Evolutionary conservation across 2,113 vertebrate genomes (phyloP).

Genomic region (Recurvirostra avosetta): DNA sequence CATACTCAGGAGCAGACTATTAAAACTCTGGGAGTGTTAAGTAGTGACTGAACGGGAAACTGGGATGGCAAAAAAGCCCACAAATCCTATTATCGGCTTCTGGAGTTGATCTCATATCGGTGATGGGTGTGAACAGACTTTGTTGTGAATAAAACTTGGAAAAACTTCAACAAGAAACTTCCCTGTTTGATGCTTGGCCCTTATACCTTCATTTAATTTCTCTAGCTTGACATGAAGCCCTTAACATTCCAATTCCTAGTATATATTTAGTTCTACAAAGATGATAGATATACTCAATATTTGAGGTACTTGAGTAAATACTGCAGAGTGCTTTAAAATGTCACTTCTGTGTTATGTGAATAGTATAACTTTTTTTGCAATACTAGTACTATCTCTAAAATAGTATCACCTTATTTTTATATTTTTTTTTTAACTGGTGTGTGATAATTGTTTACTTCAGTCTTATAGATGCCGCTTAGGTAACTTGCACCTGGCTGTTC

Average conservation of each 20-base stretch:
- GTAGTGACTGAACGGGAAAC: neutral
- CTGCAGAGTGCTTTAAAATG: neutral
- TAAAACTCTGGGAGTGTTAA: neutral
- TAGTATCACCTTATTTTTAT: neutral
- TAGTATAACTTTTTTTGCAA: neutral
- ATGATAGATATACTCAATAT: neutral
- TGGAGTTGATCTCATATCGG: neutral
- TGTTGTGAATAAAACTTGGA: neutral
- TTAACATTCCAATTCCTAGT: neutral
- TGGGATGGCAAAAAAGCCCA: neutral
- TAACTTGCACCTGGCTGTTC: neutral
- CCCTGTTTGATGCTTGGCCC: neutral
- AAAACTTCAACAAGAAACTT: neutral
- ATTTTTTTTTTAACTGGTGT: neutral
- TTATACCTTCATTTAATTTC: neutral
- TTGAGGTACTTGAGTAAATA: neutral
- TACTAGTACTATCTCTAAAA: neutral
- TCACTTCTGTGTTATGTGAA: neutral
- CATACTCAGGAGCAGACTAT: neutral
- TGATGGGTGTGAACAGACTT: neutral
- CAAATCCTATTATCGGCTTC: neutral
- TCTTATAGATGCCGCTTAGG: neutral
- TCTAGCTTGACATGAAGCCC: neutral
- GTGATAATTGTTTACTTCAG: neutral
- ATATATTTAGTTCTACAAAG: neutral